Base-by-base conservation (phyloP, 64 coral and sea anemone species). In the Actinia equina region DNA sequence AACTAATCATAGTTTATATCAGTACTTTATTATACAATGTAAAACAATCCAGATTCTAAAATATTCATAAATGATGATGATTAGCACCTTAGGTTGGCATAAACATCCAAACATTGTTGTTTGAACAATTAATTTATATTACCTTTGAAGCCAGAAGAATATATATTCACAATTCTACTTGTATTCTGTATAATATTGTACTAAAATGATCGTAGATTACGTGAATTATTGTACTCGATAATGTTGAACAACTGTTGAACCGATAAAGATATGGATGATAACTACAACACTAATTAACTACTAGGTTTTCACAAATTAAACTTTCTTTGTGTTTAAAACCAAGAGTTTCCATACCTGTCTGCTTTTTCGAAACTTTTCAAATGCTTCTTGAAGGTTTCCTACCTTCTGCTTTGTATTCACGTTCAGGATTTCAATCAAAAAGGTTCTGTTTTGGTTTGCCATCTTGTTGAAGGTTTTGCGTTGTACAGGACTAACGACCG, bases 321-420 rank as follows among this genome's bases (percentile, higher is more conserved):
- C 26, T 0, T 74, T 30, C 23, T 41, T 74, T 1, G 13, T 14
- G n/a, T 30, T 74, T 10, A 74, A 69, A 27, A 74, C 12, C 9
- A 74, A 4, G 26, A 74, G 25, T 41, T 25, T 13, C 2, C 7
- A 81, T 85, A 97, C 94, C 91, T 97, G 94, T 86, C 94, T 86
- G 23, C 62, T 86, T 89, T 90, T 97, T 27, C 94, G 91, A 79
- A 97, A 97, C 86, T 91, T 97, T 44, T 93, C 82, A 79, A 97
- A 97, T 88, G 94, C 94, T 57, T 97, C 91, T 65, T 97, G 94
- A 7, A 97, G 82, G 74, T 82, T 97, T 13, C 74, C 82, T 7
- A 71, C 46, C 19, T 95, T 89, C 41, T 89, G 22, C 20, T 71
- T 88, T 18, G 30, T 59, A 74, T 87, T 86, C 44, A 16, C 82